These are phyloP conservation scores for Mesoligia furuncula DNA, from an alignment of 2,888 invertebrate genomes.

Conservation along the genomic window DNA sequence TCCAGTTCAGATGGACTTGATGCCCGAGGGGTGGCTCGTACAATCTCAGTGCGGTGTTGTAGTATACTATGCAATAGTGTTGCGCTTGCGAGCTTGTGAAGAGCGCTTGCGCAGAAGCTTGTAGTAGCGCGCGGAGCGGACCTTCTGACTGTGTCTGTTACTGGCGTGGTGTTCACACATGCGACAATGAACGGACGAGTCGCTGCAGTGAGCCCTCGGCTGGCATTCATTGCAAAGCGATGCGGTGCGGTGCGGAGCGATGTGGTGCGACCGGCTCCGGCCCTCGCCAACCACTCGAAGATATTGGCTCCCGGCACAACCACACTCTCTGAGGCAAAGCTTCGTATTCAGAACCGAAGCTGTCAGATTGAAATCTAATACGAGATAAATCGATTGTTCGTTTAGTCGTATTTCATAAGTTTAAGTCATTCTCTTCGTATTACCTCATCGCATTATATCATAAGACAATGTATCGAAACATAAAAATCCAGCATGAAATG, in stretches of 20 bases:
- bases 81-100: neutral
- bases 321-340: neutral
- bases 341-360: neutral
- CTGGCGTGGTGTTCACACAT: neutral
- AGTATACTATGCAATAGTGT: neutral
- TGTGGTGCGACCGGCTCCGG: neutral
- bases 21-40: too few species aligned
- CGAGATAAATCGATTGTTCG: neutral
- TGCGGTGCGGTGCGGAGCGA: neutral
- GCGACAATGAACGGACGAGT: slow-evolving; percentile 2
- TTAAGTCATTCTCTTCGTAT: neutral
- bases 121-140: neutral
- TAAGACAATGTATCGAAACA: neutral
- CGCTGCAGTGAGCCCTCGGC: neutral
- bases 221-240: neutral
- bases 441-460: neutral
- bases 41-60: too few species aligned
- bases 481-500: neutral
- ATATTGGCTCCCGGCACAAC: neutral
- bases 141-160: neutral
- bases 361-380: neutral
- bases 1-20: too few species aligned
- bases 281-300: neutral
- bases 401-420: neutral
- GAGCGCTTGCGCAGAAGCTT: neutral